Evolutionary conservation across 92 coral and sea anemone genomes (phyloP).

Genomic region (Anthopleura xanthogrammica): DNA sequence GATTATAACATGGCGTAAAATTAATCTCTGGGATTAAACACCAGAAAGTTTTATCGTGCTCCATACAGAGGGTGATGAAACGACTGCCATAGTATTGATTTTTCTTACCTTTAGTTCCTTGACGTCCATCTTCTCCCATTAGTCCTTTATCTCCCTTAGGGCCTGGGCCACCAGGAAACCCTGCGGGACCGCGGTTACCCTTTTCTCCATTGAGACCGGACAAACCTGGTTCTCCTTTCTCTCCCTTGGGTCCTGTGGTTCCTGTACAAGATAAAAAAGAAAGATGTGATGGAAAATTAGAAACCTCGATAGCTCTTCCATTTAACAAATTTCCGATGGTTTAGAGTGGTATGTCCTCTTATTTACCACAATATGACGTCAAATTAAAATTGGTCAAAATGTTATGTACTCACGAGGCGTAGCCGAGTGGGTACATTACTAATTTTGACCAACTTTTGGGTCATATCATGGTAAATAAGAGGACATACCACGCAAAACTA

Average conservation of each 20-base stretch:
- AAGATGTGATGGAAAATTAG: background rate
- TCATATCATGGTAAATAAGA: too few relatives aligned
- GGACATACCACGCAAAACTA: too few relatives aligned
- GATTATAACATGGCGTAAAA: background rate
- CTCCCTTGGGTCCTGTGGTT: slow-evolving; percentile 31
- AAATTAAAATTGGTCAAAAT: too few relatives aligned
- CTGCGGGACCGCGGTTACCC: slow-evolving; percentile 37
- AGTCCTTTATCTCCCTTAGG: slow-evolving; percentile 39
- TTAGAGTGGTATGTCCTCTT: too few relatives aligned
- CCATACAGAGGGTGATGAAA: too few relatives aligned
- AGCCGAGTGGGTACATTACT: too few relatives aligned
- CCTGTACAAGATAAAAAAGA: slow-evolving; percentile 7
- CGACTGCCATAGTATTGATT: too few relatives aligned
- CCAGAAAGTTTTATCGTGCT: background rate
- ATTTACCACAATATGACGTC: too few relatives aligned
- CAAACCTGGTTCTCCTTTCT: slow-evolving; percentile 51
- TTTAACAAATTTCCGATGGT: too few relatives aligned
- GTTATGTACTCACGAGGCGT: too few relatives aligned
- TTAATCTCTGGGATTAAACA: background rate
- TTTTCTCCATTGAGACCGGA: slow-evolving; percentile 38
- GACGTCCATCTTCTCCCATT: slow-evolving; percentile 31
- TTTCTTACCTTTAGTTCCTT: slow-evolving; percentile 24
- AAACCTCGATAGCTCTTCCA: too few relatives aligned
- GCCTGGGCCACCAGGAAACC: slow-evolving; percentile 47
- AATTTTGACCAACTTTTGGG: too few relatives aligned